Conservation (phyloP, 2,113 vertebrate genomes). For the Calonectris borealis region DNA sequence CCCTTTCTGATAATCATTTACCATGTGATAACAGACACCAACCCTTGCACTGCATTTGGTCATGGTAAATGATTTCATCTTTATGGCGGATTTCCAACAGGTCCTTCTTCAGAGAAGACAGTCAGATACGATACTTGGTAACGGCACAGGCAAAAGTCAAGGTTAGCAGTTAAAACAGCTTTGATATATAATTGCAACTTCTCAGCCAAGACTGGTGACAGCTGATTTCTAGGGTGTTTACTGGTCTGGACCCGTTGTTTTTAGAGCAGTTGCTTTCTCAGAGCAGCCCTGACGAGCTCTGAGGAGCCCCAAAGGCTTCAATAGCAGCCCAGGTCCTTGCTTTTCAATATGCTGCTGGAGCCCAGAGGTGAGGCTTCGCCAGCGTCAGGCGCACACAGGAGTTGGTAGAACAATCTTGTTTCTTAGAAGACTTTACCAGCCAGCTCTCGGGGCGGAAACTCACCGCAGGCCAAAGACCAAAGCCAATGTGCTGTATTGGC, state of each 20-base stretch:
- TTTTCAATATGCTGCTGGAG: neutral
- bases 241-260: neutral
- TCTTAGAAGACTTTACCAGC: neutral
- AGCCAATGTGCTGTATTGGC: fast-evolving
- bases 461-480: neutral
- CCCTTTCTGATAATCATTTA: neutral
- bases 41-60: neutral
- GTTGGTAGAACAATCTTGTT: neutral
- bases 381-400: fast-evolving
- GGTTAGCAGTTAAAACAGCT: neutral
- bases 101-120: neutral
- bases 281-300: neutral
- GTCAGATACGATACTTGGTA: neutral
- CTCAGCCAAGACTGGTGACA: neutral
- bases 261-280: neutral
- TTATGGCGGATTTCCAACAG: neutral
- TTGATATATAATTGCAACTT: neutral
- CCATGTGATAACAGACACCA: neutral
- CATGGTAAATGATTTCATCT: neutral
- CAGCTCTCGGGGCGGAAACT: neutral
- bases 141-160: neutral
- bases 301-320: neutral
- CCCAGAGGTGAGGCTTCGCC: neutral
- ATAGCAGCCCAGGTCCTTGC: neutral
- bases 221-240: neutral